Conservation (phyloP, 2,113 vertebrate species). For the Piprites chloris region DNA sequence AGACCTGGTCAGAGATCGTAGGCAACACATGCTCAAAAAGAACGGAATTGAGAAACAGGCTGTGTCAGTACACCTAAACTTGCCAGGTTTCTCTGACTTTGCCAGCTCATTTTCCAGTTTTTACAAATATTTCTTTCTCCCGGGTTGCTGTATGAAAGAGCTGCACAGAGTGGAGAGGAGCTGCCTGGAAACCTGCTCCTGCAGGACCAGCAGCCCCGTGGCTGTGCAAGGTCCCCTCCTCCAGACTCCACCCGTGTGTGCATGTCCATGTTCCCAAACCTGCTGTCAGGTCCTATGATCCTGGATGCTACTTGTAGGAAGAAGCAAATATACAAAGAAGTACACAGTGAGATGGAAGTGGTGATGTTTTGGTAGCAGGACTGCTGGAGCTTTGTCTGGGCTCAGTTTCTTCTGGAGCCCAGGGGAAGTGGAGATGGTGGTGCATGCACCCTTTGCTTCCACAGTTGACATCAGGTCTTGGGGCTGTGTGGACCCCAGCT, state of each 20-base stretch:
- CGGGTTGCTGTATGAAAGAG: neutral
- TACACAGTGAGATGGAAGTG: neutral
- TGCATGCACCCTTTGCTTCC: neutral
- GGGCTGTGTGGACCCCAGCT: accelerated
- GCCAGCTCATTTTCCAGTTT: constrained; percentile 13
- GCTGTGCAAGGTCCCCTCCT: neutral
- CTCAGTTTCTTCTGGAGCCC: accelerated
- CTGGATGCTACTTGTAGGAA: neutral
- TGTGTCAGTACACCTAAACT: neutral
- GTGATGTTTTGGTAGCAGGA: neutral
- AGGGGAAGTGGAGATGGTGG: neutral
- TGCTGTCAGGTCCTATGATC: neutral
- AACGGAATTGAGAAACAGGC: constrained; percentile 8
- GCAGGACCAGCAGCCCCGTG: accelerated
- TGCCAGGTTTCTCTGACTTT: neutral
- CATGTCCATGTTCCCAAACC: accelerated
- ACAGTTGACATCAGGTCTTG: accelerated
- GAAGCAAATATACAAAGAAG: neutral
- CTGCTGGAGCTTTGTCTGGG: neutral
- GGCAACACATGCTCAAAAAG: neutral
- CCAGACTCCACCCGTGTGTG: accelerated
- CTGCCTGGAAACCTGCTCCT: neutral
- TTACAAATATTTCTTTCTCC: constrained; percentile 17
- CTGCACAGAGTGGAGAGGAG: neutral
- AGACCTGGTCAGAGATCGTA: neutral